Conservation (phyloP, 2,888 invertebrate genomes). For the Aphidius colemani region DNA sequence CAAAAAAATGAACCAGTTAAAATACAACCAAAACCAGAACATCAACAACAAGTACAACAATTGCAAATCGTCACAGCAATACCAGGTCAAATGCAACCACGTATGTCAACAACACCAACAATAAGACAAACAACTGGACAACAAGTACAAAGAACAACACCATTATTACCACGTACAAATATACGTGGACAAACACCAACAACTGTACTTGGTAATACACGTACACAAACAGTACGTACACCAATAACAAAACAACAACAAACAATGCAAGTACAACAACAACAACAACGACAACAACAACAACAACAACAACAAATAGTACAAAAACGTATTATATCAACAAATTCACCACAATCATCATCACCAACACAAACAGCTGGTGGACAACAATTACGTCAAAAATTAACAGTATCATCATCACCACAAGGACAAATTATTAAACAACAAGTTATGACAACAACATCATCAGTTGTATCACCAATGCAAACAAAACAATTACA, state of each 20-base stretch:
- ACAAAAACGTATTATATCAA: slow-evolving; percentile 39
- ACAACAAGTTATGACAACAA: slow-evolving; percentile 40
- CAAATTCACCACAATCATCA: not conserved
- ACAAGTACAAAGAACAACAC: slow-evolving; percentile 33
- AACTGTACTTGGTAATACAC: slow-evolving; percentile 48
- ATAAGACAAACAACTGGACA: slow-evolving; percentile 40
- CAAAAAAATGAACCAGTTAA: slow-evolving; percentile 55
- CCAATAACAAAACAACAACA: slow-evolving; percentile 38
- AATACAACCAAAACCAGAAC: slow-evolving; percentile 58
- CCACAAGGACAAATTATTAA: slow-evolving; percentile 42
- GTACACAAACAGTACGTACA: slow-evolving; percentile 48
- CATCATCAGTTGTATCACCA: slow-evolving; percentile 16
- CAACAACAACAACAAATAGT: slow-evolving; percentile 32
- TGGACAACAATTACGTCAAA: slow-evolving; percentile 47
- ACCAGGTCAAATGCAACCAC: slow-evolving; percentile 44
- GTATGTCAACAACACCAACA: slow-evolving; percentile 41
- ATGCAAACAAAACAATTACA: slow-evolving; percentile 37
- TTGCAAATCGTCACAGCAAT: slow-evolving; percentile 57
- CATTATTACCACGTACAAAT: slow-evolving; percentile 49
- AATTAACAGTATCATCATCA: slow-evolving; percentile 43
- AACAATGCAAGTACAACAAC: slow-evolving; percentile 1
- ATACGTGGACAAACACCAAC: slow-evolving; percentile 46
- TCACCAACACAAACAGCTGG: slow-evolving; percentile 22
- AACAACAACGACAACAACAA: too few relatives aligned
- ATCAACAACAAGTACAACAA: slow-evolving; percentile 48